phyloP scores from a whole-genome alignment of 2,113 vertebrate genomes.

The Rhadina sibilatrix region DNA sequence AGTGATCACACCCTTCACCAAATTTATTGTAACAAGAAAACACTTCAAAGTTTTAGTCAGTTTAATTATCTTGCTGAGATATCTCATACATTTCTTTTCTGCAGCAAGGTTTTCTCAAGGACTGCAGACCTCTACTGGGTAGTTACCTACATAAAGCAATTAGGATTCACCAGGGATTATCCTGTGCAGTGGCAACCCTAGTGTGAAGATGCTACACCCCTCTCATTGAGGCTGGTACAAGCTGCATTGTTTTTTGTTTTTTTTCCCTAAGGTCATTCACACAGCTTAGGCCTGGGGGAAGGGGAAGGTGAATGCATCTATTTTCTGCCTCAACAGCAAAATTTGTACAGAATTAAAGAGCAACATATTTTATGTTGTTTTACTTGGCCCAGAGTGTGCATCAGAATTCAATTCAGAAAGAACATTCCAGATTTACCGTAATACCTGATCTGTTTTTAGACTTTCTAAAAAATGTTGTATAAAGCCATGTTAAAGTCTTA shows the following conservation, averaged over 20 bases:
- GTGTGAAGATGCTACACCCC: background rate
- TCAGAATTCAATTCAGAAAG: background rate
- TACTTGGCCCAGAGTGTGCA: background rate
- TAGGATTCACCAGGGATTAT: background rate
- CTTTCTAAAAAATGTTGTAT: background rate
- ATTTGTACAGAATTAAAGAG: background rate
- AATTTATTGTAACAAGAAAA: background rate
- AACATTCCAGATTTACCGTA: background rate
- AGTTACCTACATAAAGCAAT: background rate
- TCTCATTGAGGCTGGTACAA: background rate
- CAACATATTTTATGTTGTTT: background rate
- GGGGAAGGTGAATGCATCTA: background rate
- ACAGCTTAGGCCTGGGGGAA: background rate
- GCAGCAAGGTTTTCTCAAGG: background rate
- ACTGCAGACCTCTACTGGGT: background rate
- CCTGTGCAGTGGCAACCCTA: background rate
- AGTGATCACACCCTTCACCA: background rate
- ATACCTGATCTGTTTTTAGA: background rate
- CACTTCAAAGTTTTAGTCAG: background rate
- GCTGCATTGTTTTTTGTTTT: background rate
- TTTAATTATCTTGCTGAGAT: background rate
- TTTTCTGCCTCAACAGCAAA: background rate
- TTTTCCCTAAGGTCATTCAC: background rate
- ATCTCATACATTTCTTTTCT: background rate
- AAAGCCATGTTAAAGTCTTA: background rate